Base-by-base conservation (phyloP, 2,797 vertebrate species). In the Amblyraja radiata region DNA sequence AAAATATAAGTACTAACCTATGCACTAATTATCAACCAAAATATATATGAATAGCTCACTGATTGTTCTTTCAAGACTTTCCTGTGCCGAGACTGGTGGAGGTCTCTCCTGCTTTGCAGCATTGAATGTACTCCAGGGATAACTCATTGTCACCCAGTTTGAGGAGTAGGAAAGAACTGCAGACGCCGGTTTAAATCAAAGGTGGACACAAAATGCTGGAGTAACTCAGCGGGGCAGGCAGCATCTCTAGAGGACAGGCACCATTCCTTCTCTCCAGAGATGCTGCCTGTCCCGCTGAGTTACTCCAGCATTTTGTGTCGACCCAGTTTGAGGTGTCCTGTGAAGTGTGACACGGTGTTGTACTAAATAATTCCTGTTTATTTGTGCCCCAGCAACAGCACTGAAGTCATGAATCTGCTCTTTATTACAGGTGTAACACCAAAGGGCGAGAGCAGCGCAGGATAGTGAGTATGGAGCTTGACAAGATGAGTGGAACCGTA, bases 391-490 rank as follows among this genome's bases (percentile, higher is more conserved):
- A 6, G 13, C 28, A 63, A 65, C 28, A 7, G 61, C 7, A 36
- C 16, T 36, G 32, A 36, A 68, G 6, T 68, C 36, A 88, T n/a
- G 14, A 39, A 23, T 32, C 90, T 74, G 7, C 36, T 92, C 39
- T 74, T 54, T 9, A 76, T 76, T 92, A 83, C 94, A 99, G 98
- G 96, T 99, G 98, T 84, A 97, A 97, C 76, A 95, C 94, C 46
- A 96, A 97, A 93, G 95, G 96, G 0, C 95, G 95, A 13, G 96
- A 97, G 0, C 97, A 97, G 93, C 96, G 97, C 74, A 97, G 97
- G 95, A 96, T 99, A 18, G 94, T 99, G 94, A 98, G 97, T 88
- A 95, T 99, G 95, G 97, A 97, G 94, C 96, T 99, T 95, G 99
- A 99, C 94, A 95, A 96, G 14, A 95, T 94, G 0, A 98, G 98